Conservation (phyloP, 2,797 vertebrate species). For the Cossypha polioptera region DNA sequence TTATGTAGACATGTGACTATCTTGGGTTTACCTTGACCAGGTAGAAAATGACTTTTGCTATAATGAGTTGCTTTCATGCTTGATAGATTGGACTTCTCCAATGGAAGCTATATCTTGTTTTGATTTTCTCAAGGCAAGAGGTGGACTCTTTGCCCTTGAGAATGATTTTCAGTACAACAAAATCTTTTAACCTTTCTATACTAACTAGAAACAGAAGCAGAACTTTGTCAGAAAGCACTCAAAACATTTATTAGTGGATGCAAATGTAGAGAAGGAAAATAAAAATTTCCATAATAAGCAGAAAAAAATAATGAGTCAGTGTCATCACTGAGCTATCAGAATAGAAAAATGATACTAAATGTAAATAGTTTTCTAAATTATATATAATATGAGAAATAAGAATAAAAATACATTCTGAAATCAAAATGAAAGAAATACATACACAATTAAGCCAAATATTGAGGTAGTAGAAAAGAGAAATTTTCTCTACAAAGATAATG, state of each 20-base stretch:
- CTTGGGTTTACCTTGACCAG: background rate
- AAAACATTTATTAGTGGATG: background rate
- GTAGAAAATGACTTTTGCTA: background rate
- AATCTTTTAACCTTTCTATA: background rate
- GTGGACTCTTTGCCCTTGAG: background rate
- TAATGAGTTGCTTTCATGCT: background rate
- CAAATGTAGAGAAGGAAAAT: background rate
- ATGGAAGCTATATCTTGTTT: background rate
- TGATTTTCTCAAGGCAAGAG: background rate
- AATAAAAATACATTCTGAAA: background rate
- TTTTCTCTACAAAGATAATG: background rate
- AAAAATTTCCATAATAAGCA: background rate
- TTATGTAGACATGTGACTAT: background rate
- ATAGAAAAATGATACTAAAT: background rate
- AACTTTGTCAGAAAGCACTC: background rate
- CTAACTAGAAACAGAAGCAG: background rate
- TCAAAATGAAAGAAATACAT: background rate
- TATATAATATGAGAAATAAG: background rate
- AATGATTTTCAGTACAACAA: background rate
- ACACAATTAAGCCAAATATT: background rate
- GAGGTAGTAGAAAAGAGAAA: background rate
- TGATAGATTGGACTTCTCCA: conserved; percentile 5
- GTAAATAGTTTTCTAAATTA: background rate
- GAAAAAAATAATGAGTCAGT: background rate
- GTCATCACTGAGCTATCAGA: background rate